phyloP scores from a whole-genome alignment of 2,797 vertebrate species.

The Chromis chromis region DNA sequence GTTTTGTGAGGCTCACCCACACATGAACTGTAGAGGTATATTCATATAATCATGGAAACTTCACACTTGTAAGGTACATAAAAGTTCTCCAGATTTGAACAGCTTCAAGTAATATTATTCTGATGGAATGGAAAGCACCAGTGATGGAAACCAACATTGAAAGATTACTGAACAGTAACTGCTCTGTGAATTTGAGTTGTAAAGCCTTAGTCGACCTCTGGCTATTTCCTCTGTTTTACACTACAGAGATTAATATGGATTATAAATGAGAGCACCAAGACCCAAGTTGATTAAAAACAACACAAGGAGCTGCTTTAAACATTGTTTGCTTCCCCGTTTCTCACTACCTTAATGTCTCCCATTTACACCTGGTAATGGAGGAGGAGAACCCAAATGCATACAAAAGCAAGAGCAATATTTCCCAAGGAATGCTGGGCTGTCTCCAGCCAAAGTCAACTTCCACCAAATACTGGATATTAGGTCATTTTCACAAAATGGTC shows the following conservation, averaged over 20 bases:
- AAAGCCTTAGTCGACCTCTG: conserved; percentile 29
- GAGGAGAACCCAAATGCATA: conserved; percentile 29
- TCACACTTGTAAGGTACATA: conserved; percentile 12
- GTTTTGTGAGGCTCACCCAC: conserved; percentile 23
- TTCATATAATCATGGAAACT: conserved; percentile 28
- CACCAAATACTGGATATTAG: conserved; percentile 70
- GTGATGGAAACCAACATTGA: conserved; percentile 36
- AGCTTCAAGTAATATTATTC: conserved; percentile 17
- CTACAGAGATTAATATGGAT: conserved; percentile 15
- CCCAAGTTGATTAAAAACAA: conserved; percentile 37
- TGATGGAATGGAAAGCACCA: conserved; percentile 31
- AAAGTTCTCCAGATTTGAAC: conserved; percentile 29
- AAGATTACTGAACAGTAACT: conserved; percentile 32
- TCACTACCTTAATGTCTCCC: conserved; percentile 53
- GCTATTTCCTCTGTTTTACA: conserved; percentile 15
- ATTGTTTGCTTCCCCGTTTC: conserved; percentile 53
- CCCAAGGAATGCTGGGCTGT: conserved; percentile 53
- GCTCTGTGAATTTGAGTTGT: conserved; percentile 22
- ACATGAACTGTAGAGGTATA: conserved; percentile 19
- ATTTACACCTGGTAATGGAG: conserved; percentile 33
- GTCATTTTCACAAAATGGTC: conserved; percentile 65
- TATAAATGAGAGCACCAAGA: conserved; percentile 10
- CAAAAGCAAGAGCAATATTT: conserved; percentile 59
- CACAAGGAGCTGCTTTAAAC: conserved; percentile 42
- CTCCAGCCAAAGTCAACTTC: conserved; percentile 81